These are phyloP conservation scores for Drosophila subquinaria DNA, from an alignment of 2,888 invertebrate species.

Conservation along the genomic window DNA sequence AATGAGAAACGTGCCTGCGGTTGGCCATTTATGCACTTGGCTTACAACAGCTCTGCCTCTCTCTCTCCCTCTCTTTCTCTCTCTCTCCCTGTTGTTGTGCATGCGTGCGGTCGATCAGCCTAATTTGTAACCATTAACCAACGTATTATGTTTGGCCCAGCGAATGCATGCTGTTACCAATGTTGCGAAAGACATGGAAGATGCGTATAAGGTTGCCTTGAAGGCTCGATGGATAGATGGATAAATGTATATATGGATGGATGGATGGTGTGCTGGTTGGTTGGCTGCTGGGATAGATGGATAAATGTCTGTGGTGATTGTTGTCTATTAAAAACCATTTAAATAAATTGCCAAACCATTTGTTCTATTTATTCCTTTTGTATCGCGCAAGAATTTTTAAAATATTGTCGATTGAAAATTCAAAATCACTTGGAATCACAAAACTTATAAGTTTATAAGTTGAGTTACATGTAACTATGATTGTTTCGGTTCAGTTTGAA, in stretches of 20 bases:
- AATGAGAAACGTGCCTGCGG: conserved; percentile 42
- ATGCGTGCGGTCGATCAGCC: conserved; percentile 73
- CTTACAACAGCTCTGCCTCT: conserved; percentile 23
- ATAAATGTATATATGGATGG: conserved; percentile 39
- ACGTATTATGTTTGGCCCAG: conserved; percentile 73
- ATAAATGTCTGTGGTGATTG: conserved; percentile 70
- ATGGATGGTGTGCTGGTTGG: conserved; percentile 22
- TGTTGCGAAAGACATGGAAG: conserved; percentile 26
- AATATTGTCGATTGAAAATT: conserved; percentile 28
- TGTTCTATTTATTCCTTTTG: conserved; percentile 8
- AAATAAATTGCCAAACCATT: conserved; percentile 65
- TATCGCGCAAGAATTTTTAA: conserved; percentile 4
- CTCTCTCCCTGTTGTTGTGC: conserved; percentile 19
- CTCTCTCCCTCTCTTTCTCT: conserved; percentile 8
- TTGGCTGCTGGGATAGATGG: conserved; percentile 25
- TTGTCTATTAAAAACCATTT: conserved; percentile 79
- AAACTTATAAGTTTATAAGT: background rate
- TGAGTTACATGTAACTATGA: too few species aligned
- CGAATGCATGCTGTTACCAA: conserved; percentile 62
- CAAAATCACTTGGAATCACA: conserved; percentile 5
- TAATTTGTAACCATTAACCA: conserved; percentile 83
- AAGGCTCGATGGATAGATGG: conserved; percentile 30
- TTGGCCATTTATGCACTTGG: conserved; percentile 57
- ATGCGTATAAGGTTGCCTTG: conserved; percentile 23
- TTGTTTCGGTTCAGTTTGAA: too few species aligned